Evolutionary conservation across 2,113 vertebrate genomes (phyloP), one percentile per base, ranked within the genome.

Genomic region (Amphiprion percula): DNA sequence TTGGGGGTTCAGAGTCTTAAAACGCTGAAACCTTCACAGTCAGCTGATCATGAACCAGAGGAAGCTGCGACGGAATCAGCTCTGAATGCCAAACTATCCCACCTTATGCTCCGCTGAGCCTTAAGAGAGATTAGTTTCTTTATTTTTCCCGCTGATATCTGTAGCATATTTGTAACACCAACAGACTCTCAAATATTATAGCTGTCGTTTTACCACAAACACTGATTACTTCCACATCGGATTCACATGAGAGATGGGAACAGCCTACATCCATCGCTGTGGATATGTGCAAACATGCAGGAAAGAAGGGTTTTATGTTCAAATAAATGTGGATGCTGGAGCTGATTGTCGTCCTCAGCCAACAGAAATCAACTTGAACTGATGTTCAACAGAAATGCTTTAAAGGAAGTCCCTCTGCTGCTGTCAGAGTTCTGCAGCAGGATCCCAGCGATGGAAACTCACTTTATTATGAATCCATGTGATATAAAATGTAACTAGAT

Each of bases 401-500:
- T 11, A 54, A 76, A 79, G 52, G 7, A 26, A 14, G 12, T 49
- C 81, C 59, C 59, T 16, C 33, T 6, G 10, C 56, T 23, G 78
- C 80, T 74, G 70, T 66, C 74, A 80, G 37, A 21, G 4, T 23
- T 5, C 12, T 28, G 71, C 53, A 44, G 58, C 4, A 33, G 52
- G 19, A 33, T 30, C 74, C 4, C 6, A 1, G 59, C 59, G 61
- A 39, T 6, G 26, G 26, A 76, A 50, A 71, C 8, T 50, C 24
- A 24, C 62, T 78, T 44, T 30, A 30, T 70, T 55, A 76, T 65
- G 2, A 79, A 30, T 33, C 39, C 8, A 28, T 67, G 55, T 74
- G 19, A 82, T 81, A 63, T 84, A 77, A 74, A 86, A 88, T 84
- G 60, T 63, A 88, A 88, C 72, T 67, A 67, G 61, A 89, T 74